Evolutionary conservation across 2,113 vertebrate genomes (phyloP), one percentile per base, ranked within the genome.

Genomic region (Mohoua ochrocephala): DNA sequence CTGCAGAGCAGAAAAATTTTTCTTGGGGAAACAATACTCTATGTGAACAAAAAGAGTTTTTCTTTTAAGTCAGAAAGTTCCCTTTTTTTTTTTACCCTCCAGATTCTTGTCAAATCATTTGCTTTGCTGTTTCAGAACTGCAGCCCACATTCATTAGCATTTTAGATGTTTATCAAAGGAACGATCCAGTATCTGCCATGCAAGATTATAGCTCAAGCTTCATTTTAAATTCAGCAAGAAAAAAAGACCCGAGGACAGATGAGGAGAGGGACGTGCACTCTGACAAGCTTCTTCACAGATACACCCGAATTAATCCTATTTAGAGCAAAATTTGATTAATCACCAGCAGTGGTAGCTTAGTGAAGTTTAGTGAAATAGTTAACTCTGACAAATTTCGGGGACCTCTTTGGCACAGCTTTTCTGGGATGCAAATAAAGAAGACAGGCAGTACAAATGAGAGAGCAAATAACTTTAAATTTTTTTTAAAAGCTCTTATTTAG

Each of bases 131-230:
- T 98, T 98, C 89, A 96, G 95, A 97, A 89, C 96, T 93, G 94
- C 80, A 97, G 94, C 97, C 94, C 94, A 96, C 93, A 89, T 95
- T 98, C 97, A 98, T 98, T 98, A 98, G 98, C 98, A 98, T 98
- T 98, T 98, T 98, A 98, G 98, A 98, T 98, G 98, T 98, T 98
- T 98, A 98, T 98, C 98, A 98, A 98, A 98, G 97, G 94, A 96
- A 98, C 67, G 95, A 97, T 97, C 97, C 97, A 96, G 96, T 96
- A 95, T 98, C 97, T 98, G 98, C 97, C 97, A 97, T 95, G 93
- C 82, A 87, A 98, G 97, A 98, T 98, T 98, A 98, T 95, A 98
- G 97, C 97, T 97, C 92, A 82, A 91, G 97, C 97, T 97, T 98
- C 97, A 98, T 98, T 98, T 98, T 95, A 97, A 98, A 98, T 98